A percentile compares a stretch with the other conserved stretches of the same genome.
Evolutionary conservation across 2,797 vertebrate genomes (phyloP).

Genomic region (Eulemur mongoz): DNA sequence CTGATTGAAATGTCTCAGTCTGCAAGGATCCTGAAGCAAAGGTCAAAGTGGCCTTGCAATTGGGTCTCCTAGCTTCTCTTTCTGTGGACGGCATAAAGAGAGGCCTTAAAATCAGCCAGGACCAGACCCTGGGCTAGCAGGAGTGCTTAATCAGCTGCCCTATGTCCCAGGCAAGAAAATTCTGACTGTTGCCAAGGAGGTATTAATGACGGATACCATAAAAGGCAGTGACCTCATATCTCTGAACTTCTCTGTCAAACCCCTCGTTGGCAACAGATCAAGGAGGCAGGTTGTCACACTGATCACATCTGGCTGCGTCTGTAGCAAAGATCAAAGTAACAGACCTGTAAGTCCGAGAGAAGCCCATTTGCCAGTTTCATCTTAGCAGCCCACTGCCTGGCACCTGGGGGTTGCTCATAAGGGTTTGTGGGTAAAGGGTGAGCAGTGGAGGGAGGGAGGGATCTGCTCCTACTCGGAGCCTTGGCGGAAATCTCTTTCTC

Average conservation of each 20-base stretch:
- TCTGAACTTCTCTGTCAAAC: constrained; percentile 79
- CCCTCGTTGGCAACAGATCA: constrained; percentile 81
- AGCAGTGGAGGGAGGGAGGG: neutral
- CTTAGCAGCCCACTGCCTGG: neutral
- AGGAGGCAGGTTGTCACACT: constrained; percentile 79
- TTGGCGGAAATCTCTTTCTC: neutral
- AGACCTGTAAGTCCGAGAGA: neutral
- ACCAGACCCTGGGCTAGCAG: constrained; percentile 74
- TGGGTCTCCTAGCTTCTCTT: constrained; percentile 79
- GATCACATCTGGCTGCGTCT: constrained; percentile 74
- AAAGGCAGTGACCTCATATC: constrained; percentile 76
- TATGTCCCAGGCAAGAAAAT: constrained; percentile 76
- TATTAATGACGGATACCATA: constrained; percentile 80
- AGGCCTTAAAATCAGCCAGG: constrained; percentile 69
- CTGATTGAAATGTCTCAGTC: constrained; percentile 81
- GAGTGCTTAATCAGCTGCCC: constrained; percentile 83
- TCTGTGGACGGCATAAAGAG: constrained; percentile 72
- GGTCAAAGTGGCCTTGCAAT: constrained; percentile 80
- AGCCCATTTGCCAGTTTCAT: neutral
- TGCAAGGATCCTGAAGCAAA: constrained; percentile 80
- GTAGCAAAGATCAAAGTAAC: constrained; percentile 76
- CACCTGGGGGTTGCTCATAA: neutral
- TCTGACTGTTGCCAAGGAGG: constrained; percentile 77
- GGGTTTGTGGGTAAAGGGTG: neutral
- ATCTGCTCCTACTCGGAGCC: neutral